Evolutionary conservation across 2,113 vertebrate species (phyloP), one percentile per base, ranked within the genome.

Genomic region (Vidua chalybeata): DNA sequence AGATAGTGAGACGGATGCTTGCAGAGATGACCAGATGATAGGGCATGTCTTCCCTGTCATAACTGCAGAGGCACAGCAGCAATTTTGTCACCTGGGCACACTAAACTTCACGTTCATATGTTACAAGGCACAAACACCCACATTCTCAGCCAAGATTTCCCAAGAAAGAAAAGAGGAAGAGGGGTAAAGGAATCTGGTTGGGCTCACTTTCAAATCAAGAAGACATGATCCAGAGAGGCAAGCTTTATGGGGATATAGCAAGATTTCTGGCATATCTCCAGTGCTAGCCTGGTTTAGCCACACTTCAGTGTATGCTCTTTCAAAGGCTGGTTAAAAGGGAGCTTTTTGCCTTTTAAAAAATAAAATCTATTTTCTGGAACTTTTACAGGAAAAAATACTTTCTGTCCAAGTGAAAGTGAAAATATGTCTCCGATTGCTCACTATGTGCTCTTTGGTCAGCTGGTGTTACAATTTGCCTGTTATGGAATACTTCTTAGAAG

Each of bases 61-160:
- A 79, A 17, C 10, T 35, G 45, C 48, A 75, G 56, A 21, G 31
- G 6, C 33, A 67, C 39, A 51, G 31, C 48, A 88, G n/a, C 39
- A 63, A 5, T 39, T 51, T 6, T 45, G 10, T 71, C 7, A 41
- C 28, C 31, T 81, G 46, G n/a, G 18, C 43, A 35, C 24, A 27
- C 3, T 12, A n/a, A 77, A 73, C 3, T 10, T 5, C 6, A 21
- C 0, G 0, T 5, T 54, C 7, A 1, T 3, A 1, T 41, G 10
- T 69, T 56, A 33, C n/a, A 45, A 19, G 19, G 12, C 17, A 59
- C 0, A 0, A 11, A 17, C 26, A 75, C 5, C 8, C 58, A 55
- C 18, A 5, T 19, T 48, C 7, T 10, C 10, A 82, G 37, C 7
- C 15, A 4, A 67, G 37, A 48, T 51, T 84, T 79, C 28, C 17